phyloP scores from a whole-genome alignment of 2,113 vertebrate species.

The Neofelis nebulosa region DNA sequence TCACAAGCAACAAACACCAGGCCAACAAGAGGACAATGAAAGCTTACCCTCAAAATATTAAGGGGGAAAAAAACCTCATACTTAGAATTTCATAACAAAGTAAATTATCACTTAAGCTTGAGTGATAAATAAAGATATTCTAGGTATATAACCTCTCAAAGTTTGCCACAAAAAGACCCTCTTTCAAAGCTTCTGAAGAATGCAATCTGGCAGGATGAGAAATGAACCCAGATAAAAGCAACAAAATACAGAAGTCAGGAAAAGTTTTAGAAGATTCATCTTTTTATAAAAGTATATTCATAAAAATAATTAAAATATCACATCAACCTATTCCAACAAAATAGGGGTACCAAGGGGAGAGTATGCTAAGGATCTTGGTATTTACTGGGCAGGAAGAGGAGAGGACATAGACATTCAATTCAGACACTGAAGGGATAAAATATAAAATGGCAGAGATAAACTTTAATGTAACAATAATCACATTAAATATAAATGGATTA shows the following conservation, averaged over 20 bases:
- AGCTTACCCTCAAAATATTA: background rate
- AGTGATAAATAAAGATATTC: background rate
- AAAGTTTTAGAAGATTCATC: background rate
- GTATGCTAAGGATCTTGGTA: background rate
- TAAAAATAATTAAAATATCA: conserved; percentile 5
- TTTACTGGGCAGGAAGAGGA: background rate
- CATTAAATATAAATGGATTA: conserved; percentile 39
- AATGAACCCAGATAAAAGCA: background rate
- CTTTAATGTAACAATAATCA: background rate
- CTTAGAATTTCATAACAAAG: background rate
- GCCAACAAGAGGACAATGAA: background rate
- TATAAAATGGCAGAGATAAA: background rate
- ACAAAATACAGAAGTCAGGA: background rate
- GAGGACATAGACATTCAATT: background rate
- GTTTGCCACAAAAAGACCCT: background rate
- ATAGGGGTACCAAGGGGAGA: background rate
- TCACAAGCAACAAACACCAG: background rate
- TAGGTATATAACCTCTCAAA: background rate
- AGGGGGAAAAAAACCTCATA: background rate
- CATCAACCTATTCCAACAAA: background rate
- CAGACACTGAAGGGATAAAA: background rate
- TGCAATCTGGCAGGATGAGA: background rate
- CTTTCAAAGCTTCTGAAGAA: conserved; percentile 1
- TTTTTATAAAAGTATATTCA: background rate
- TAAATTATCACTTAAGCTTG: background rate